These are phyloP conservation scores for Sceloporus undulatus DNA, from an alignment of 2,113 vertebrate genomes.

Conservation along the genomic window DNA sequence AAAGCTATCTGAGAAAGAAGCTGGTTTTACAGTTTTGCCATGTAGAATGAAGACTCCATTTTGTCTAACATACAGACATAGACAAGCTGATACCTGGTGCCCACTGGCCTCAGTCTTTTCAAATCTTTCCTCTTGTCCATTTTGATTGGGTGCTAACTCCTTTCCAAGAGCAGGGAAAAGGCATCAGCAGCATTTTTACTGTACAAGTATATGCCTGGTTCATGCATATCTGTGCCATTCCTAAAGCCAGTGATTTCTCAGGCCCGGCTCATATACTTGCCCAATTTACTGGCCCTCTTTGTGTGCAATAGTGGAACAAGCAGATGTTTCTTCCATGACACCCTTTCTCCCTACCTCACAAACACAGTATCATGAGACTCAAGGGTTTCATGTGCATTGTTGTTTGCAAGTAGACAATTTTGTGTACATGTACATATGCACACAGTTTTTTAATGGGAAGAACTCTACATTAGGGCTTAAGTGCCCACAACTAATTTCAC, in stretches of 20 bases:
- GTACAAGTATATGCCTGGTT: not conserved
- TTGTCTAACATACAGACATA: not conserved
- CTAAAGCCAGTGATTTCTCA: not conserved
- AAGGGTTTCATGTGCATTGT: not conserved
- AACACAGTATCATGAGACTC: not conserved
- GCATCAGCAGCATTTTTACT: not conserved
- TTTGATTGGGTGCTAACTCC: not conserved
- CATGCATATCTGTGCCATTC: not conserved
- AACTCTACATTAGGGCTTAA: too few relatives aligned
- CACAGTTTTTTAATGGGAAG: not conserved
- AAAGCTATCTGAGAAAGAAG: not conserved
- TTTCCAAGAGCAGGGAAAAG: not conserved
- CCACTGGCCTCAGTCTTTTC: not conserved
- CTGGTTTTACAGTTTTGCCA: not conserved
- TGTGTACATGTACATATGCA: too few relatives aligned
- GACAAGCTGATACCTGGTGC: not conserved
- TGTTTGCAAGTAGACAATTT: not conserved
- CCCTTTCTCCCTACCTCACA: not conserved
- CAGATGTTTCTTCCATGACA: not conserved
- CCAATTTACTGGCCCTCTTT: not conserved
- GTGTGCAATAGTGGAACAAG: not conserved
- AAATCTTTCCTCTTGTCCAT: not conserved
- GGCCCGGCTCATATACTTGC: too few relatives aligned
- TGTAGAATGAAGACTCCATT: not conserved
- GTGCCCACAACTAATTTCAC: too few relatives aligned